These are phyloP conservation scores for Drosophila nr. fundita DNA, from an alignment of 2,888 invertebrate genomes.

Conservation along the genomic window DNA sequence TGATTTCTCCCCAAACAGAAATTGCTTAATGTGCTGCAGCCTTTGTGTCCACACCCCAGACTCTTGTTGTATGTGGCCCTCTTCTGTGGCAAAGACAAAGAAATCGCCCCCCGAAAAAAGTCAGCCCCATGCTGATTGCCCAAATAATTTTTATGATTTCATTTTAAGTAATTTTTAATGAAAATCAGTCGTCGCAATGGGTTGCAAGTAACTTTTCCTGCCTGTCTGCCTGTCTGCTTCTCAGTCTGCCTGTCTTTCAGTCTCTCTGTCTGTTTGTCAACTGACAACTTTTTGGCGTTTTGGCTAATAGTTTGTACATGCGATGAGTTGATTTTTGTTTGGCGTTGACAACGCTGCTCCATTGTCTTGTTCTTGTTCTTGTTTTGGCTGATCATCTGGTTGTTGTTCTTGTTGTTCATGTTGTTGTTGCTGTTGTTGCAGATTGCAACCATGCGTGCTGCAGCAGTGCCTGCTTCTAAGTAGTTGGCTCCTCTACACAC, in stretches of 20 bases:
- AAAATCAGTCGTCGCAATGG: conserved; percentile 69
- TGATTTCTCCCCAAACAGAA: conserved; percentile 60
- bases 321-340: conserved; percentile 67
- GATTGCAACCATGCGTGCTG: conserved; percentile 56
- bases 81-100: conserved; percentile 53
- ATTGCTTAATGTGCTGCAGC: conserved; percentile 70
- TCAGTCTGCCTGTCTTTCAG: background rate
- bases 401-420: conserved; percentile 15
- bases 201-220: conserved; percentile 24
- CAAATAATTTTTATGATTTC: conserved; percentile 73
- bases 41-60: conserved; percentile 54
- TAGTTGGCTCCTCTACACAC: conserved; percentile 30
- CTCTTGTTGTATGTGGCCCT: background rate
- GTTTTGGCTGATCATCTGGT: conserved; percentile 28
- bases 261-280: conserved; percentile 1
- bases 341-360: conserved; percentile 62
- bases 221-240: conserved; percentile 1
- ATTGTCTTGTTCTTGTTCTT: conserved; percentile 51
- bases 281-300: conserved; percentile 70
- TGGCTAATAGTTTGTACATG: conserved; percentile 77
- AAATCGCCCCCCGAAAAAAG: conserved; percentile 10
- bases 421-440: conserved; percentile 22
- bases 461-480: conserved; percentile 41
- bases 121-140: conserved; percentile 64
- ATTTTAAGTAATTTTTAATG: conserved; percentile 84